Evolutionary conservation across 1,140 invertebrate genomes (phyloP).

Genomic region (Drosophila equinoxialis): DNA sequence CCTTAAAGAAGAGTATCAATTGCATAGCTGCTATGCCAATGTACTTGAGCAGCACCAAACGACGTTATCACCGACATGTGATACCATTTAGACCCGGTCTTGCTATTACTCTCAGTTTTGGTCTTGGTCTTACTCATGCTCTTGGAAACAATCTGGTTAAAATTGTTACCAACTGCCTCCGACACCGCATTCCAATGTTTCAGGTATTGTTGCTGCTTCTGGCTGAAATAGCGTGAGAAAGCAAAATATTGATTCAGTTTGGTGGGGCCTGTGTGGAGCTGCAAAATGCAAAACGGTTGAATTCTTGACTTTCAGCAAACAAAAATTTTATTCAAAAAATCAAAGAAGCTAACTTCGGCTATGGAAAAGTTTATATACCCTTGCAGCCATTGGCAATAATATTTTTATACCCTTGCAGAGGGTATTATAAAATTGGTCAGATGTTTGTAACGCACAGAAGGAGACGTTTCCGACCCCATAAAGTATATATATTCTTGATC

Average conservation of each 20-base stretch:
- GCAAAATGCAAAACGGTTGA: too few species aligned
- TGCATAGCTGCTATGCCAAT: constrained; percentile 67
- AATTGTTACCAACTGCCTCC: constrained; percentile 74
- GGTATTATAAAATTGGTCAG: too few species aligned
- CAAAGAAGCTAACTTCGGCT: too few species aligned
- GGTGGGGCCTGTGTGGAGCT: too few species aligned
- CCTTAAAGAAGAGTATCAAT: constrained; percentile 34
- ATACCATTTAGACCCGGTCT: constrained; percentile 66
- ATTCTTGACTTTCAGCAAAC: too few species aligned
- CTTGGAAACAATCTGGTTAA: constrained; percentile 67
- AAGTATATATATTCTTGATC: too few species aligned
- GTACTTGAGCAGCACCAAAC: constrained; percentile 58
- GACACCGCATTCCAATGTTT: constrained; percentile 59
- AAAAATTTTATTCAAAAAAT: too few species aligned
- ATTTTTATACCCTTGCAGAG: too few species aligned
- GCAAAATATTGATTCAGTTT: constrained; percentile 78
- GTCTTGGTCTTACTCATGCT: constrained; percentile 38
- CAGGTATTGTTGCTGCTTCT: constrained; percentile 39
- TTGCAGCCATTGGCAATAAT: too few species aligned
- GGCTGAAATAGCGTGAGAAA: constrained; percentile 75
- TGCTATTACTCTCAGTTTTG: constrained; percentile 30
- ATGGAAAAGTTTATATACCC: too few species aligned
- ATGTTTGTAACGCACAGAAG: too few species aligned
- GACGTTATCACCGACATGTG: constrained; percentile 67
- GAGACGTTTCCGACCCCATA: too few species aligned